Evolutionary conservation across 1,140 invertebrate genomes (phyloP).

Genomic region (Sycobia sp.): DNA sequence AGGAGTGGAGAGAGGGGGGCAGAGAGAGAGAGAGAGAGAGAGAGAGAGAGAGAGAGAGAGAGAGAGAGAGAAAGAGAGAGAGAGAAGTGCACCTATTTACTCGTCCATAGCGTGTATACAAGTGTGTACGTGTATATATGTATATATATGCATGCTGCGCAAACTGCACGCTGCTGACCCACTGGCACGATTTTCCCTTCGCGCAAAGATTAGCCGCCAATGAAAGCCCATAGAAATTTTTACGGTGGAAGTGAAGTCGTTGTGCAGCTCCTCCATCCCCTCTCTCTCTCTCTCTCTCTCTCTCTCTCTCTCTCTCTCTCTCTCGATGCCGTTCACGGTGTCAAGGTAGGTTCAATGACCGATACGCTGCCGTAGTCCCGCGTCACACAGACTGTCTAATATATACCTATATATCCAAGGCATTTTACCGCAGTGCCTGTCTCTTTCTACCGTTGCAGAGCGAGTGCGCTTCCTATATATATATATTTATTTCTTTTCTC

Average conservation of each 20-base stretch:
- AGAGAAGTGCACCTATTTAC: slow-evolving; percentile 47
- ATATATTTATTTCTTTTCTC: neutral
- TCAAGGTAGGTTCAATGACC: slow-evolving; percentile 17
- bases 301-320: slow-evolving; percentile 20
- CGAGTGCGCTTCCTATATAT: neutral
- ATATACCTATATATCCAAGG: slow-evolving; percentile 5
- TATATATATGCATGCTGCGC: slow-evolving; percentile 12
- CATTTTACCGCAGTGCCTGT: slow-evolving; percentile 12
- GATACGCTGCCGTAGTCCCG: slow-evolving; percentile 9
- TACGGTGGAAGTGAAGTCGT: slow-evolving; percentile 39
- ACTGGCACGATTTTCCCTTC: slow-evolving; percentile 51
- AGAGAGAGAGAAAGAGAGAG: slow-evolving; percentile 10
- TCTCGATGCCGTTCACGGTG: neutral
- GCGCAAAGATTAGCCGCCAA: slow-evolving; percentile 47
- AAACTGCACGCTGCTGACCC: slow-evolving; percentile 39
- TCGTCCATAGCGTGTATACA: slow-evolving; percentile 41
- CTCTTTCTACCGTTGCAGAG: neutral
- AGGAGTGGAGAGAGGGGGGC: neutral
- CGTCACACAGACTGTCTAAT: neutral
- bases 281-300: slow-evolving; percentile 19
- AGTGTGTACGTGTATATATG: slow-evolving; percentile 12
- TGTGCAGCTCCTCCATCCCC: neutral
- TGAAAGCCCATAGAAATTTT: slow-evolving; percentile 46
- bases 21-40: slow-evolving; percentile 4
- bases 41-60: slow-evolving; percentile 5